Evolutionary conservation across 1,140 invertebrate genomes (phyloP).

Genomic region (Drosophila paulistorum): DNA sequence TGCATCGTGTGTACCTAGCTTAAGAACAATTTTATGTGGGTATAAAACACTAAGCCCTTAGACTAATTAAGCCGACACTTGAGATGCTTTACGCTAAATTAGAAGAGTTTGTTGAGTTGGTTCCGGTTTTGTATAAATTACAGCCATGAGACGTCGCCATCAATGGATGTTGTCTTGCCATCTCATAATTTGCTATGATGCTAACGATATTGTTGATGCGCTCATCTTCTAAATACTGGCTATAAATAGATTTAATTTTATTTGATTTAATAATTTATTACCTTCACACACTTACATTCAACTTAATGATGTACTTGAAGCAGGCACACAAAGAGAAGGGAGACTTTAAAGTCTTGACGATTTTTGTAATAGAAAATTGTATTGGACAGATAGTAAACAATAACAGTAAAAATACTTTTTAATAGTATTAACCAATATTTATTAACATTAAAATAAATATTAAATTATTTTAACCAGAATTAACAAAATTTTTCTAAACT

Average conservation of each 20-base stretch:
- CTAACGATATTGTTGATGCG: slow-evolving; percentile 39
- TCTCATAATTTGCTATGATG: slow-evolving; percentile 16
- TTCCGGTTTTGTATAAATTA: slow-evolving; percentile 61
- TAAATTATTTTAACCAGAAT: no score
- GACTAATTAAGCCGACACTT: neutral
- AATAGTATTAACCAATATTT: no score
- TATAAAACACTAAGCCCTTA: neutral
- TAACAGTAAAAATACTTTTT: no score
- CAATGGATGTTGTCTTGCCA: slow-evolving; percentile 32
- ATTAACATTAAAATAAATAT: no score
- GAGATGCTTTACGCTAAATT: slow-evolving; percentile 11
- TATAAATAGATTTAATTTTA: slow-evolving; percentile 61
- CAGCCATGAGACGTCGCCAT: slow-evolving; percentile 28
- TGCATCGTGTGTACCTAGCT: no score
- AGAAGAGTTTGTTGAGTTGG: slow-evolving; percentile 20
- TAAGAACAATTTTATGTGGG: slow-evolving; percentile 9
- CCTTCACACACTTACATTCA: slow-evolving; percentile 54
- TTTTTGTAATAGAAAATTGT: no score
- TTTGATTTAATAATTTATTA: slow-evolving; percentile 59
- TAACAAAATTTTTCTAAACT: no score
- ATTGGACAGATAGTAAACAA: no score
- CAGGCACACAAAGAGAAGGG: slow-evolving; percentile 19
- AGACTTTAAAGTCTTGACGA: slow-evolving; percentile 11
- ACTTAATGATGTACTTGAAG: slow-evolving; percentile 43
- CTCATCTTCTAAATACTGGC: slow-evolving; percentile 56